Percentiles rank a stretch among this genome's conserved stretches.
Conservation (phyloP, 2,797 vertebrate genomes). For the Cyclopterus lumpus region DNA sequence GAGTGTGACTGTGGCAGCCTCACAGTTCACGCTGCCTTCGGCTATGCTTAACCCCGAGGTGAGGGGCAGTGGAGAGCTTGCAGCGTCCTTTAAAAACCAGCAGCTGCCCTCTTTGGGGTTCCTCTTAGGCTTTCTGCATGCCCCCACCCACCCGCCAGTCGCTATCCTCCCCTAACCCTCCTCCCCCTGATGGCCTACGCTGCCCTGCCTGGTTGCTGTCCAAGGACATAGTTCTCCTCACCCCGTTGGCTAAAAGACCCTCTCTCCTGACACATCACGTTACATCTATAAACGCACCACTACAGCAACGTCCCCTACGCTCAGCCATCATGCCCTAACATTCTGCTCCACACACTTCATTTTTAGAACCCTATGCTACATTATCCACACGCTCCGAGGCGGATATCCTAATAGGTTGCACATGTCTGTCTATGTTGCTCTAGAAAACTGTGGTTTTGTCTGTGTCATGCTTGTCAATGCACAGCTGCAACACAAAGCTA, state of each 20-base stretch:
- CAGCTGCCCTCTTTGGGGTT: slow-evolving; percentile 68
- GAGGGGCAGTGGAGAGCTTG: slow-evolving; percentile 67
- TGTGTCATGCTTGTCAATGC: slow-evolving; percentile 77
- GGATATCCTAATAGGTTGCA: slow-evolving; percentile 75
- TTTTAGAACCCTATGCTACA: slow-evolving; percentile 35
- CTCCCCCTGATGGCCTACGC: slow-evolving; percentile 48
- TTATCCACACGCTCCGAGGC: slow-evolving; percentile 69
- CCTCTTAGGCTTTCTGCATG: slow-evolving; percentile 68
- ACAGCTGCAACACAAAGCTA: slow-evolving; percentile 75
- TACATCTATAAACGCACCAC: slow-evolving; percentile 47
- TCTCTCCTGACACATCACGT: slow-evolving; percentile 50
- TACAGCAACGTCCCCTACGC: slow-evolving; percentile 29
- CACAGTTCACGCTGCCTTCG: slow-evolving; percentile 73
- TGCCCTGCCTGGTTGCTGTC: slow-evolving; percentile 64
- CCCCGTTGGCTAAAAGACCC: slow-evolving; percentile 46
- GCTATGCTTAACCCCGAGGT: slow-evolving; percentile 79
- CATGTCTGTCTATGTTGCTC: slow-evolving; percentile 74
- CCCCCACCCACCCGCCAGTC: slow-evolving; percentile 50
- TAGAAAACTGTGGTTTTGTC: slow-evolving; percentile 77
- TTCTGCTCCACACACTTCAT: slow-evolving; percentile 15
- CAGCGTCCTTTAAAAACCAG: slow-evolving; percentile 64
- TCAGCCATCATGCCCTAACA: slow-evolving; percentile 38
- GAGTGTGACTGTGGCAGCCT: slow-evolving; percentile 73
- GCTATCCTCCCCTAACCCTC: slow-evolving; percentile 48
- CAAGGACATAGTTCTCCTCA: slow-evolving; percentile 64